Evolutionary conservation across 2,888 invertebrate genomes (phyloP).

Genomic region (Lypha dubia): DNA sequence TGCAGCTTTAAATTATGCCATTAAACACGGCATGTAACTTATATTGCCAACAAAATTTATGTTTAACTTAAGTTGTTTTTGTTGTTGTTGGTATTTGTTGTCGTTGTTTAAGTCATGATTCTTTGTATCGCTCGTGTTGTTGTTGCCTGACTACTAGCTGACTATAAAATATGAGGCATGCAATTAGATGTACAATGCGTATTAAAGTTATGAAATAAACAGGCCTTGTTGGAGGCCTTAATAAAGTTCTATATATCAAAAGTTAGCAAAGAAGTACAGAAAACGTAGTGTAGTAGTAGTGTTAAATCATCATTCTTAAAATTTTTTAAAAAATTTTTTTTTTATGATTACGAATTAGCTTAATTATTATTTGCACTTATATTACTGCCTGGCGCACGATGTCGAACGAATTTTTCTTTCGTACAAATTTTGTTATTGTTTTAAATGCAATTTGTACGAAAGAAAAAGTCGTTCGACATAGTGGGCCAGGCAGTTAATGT

Average conservation of each 20-base stretch:
- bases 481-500: no score
- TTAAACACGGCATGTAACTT: conserved; percentile 82
- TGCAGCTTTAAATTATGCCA: conserved; percentile 83
- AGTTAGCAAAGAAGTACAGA: no score
- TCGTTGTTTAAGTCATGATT: conserved; percentile 58
- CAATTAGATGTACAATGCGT: conserved; percentile 52
- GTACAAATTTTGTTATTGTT: no score
- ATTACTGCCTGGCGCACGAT: no score
- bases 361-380: no score
- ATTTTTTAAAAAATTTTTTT: no score
- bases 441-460: no score
- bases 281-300: no score
- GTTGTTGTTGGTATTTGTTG: conserved; percentile 51
- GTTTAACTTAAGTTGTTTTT: conserved; percentile 65
- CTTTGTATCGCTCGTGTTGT: conserved; percentile 30
- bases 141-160: conserved; percentile 50
- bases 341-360: no score
- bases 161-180: conserved; percentile 55
- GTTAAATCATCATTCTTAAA: no score
- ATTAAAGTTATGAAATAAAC: background rate
- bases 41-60: conserved; percentile 77
- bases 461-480: no score
- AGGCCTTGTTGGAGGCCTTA: background rate
- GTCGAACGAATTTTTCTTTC: no score
- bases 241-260: background rate